Evolutionary conservation across 1,140 invertebrate genomes (phyloP), one percentile per base, ranked within the genome.

Genomic region (Cherax destructor): DNA sequence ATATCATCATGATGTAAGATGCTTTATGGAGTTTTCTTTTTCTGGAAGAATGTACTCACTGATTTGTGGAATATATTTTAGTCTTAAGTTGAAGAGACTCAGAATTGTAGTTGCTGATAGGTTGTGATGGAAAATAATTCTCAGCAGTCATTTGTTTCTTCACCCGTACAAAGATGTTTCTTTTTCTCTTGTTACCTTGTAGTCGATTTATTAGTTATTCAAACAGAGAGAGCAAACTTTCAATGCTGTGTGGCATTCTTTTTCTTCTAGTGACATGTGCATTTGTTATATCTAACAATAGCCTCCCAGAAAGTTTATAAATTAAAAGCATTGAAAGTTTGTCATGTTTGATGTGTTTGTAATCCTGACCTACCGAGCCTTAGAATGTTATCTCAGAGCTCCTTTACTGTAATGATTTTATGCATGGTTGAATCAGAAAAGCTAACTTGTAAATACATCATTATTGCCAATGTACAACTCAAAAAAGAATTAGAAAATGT

Each of bases 61-160:
- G 47, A 89, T 56, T 89, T 89, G 79, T 89, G 61, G 61, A 83
- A 81, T 72, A 81, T 89, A 79, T 30, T 76, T 74, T 79, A 83
- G 79, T 72, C 13, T 89, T 89, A 89, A 89, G 87, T 89, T 83
- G 59, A 83, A 41, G 50, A 89, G 65, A 30, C 76, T 65, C 83
- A 85, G 86, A 85, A 91, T 47, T 91, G 88, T 90, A 90, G 88
- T 85, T 91, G 83, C 74, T 84, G 76, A 52, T 85, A 69, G 83
- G 83, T 61, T 80, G 52, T 80, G 78, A 65, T 84, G 83, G 83
- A 85, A 76, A 78, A 61, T 50, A 78, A 61, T 50, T 78, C 80
- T 78, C 59, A 47, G 21, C 72, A 85, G 52, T 91, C 52, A 83
- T 47, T 91, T 91, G 56, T 85, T 84, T 91, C 61, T 41, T 80